Evolutionary conservation across 2,113 vertebrate species (phyloP).

Genomic region (Lagopus muta): DNA sequence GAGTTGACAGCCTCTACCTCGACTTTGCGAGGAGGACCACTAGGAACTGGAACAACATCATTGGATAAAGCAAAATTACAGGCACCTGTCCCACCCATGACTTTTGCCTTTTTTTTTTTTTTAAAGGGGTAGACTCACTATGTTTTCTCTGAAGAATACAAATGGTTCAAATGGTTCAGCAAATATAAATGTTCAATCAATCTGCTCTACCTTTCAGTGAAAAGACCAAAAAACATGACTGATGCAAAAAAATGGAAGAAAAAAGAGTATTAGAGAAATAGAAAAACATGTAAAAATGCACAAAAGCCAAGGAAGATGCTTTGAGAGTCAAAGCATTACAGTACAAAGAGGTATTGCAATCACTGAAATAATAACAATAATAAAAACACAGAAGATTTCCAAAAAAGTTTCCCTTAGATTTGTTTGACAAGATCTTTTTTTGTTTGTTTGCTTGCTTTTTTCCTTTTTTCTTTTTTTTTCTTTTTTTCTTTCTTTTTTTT

Average conservation of each 20-base stretch:
- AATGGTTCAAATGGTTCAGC: constrained; percentile 73
- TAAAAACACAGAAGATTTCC: constrained; percentile 49
- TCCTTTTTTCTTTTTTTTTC: background rate
- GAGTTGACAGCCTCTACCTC: constrained; percentile 99
- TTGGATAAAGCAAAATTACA: constrained; percentile 96
- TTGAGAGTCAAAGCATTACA: constrained; percentile 92
- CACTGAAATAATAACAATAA: constrained; percentile 77
- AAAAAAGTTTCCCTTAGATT: constrained; percentile 48
- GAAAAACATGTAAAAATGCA: constrained; percentile 91
- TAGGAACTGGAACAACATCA: constrained; percentile 99
- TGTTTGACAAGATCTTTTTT: constrained; percentile 3
- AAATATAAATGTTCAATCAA: constrained; percentile 80
- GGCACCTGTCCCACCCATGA: constrained; percentile 82
- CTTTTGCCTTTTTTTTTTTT: background rate
- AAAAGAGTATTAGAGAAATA: constrained; percentile 93
- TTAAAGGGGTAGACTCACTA: constrained; percentile 82
- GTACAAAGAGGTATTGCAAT: constrained; percentile 79
- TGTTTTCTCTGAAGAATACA: constrained; percentile 81
- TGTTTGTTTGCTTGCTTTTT: background rate
- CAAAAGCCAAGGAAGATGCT: constrained; percentile 97
- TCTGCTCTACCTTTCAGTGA: constrained; percentile 83
- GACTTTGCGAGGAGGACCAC: constrained; percentile 99
- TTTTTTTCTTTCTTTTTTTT: background rate
- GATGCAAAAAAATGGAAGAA: constrained; percentile 94
- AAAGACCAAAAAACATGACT: constrained; percentile 96